These are phyloP conservation scores for Prinia subflava DNA, from an alignment of 2,113 vertebrate genomes.

Conservation along the genomic window DNA sequence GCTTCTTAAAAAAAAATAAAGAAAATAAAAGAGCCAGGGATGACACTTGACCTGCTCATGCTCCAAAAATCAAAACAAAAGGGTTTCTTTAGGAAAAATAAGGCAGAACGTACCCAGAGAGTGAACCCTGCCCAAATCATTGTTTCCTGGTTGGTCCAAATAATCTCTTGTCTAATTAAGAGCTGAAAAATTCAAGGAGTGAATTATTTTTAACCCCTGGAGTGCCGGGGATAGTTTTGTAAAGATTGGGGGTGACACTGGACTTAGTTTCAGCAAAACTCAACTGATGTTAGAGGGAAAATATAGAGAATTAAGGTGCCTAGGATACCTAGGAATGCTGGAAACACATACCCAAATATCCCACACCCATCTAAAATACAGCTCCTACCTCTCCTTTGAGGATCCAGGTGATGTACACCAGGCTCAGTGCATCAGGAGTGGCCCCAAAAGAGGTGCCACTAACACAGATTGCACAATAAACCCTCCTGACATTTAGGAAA, in stretches of 20 bases:
- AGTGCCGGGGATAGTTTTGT: background rate
- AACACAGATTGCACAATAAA: background rate
- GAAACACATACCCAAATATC: background rate
- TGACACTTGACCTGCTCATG: background rate
- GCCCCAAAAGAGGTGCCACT: background rate
- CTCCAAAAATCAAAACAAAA: background rate
- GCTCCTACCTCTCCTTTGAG: background rate
- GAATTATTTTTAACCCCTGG: background rate
- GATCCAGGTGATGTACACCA: background rate
- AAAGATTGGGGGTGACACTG: background rate
- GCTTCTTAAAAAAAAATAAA: too few species aligned
- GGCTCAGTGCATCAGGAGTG: background rate
- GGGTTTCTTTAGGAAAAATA: background rate
- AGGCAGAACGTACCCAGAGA: background rate
- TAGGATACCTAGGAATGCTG: background rate
- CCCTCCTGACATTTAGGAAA: background rate
- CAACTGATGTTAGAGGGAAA: background rate
- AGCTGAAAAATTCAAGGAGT: background rate
- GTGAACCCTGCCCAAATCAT: background rate
- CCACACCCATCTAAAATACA: background rate
- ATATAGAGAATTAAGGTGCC: background rate
- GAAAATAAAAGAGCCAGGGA: background rate
- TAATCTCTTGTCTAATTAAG: constrained; percentile 1
- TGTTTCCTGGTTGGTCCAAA: background rate
- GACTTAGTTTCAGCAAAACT: background rate